Evolutionary conservation across 1,140 invertebrate genomes (phyloP), one percentile per base, ranked within the genome.

Genomic region (Potamilus streckersoni): DNA sequence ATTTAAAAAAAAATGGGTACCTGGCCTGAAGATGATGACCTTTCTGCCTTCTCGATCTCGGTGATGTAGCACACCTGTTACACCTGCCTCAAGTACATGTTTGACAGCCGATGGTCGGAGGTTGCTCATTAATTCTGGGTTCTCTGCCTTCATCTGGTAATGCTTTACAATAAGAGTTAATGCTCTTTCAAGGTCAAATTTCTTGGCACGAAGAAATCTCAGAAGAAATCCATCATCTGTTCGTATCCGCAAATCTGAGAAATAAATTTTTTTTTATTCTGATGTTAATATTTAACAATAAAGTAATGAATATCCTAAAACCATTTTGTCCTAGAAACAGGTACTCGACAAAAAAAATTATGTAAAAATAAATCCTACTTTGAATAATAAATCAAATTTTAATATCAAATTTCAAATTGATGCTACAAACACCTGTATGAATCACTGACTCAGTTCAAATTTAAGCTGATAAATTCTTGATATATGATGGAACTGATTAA

Each of bases 151-250:
- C 73, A 96, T 94, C 13, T 93, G 94, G 19, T 97, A 91, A 85
- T 97, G 97, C 19, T 94, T 93, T 85, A 96, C 94, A 64, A 97
- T 88, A 92, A 96, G 95, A 66, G 95, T 93, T 83, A 95, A 95
- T 0, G 96, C 94, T 83, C 94, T 38, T 27, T 94, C 94, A 17
- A 97, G 92, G 81, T 95, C 92, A 88, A 95, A 95, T 90, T 96
- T 96, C 78, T 94, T 91, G 61, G 95, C 95, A 86, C 94, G 92
- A 56, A 97, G 90, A 89, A 96, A 97, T 78, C 94, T 92, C 78
- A 94, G 90, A 74, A 97, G 90, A 85, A 95, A 96, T 82, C 92
- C 92, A 88, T 95, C 94, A 84, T 97, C 96, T 65, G 86, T 89
- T 49, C 90, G 69, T 20, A 81, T 66, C 62, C 79, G 77, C 49